Percentiles rank a stretch among this genome's conserved stretches.
These are phyloP conservation scores for Sebastes ruberrimus DNA, from an alignment of 2,797 vertebrate species.

Conservation along the genomic window DNA sequence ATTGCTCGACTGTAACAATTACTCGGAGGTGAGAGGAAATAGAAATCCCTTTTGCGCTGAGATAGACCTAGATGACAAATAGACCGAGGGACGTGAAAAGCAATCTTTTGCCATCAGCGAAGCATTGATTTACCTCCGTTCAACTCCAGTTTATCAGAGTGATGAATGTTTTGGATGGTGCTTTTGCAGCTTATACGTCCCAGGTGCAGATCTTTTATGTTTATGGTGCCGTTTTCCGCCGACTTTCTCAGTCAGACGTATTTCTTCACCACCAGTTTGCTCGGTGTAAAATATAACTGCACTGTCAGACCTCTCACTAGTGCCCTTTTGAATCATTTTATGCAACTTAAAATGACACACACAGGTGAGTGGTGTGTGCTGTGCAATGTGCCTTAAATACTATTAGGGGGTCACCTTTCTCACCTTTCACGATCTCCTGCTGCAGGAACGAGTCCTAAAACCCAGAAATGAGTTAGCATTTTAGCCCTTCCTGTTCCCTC, in stretches of 20 bases:
- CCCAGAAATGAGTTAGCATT: too few species aligned
- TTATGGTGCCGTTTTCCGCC: neutral
- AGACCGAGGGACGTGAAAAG: constrained; percentile 44
- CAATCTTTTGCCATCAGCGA: constrained; percentile 55
- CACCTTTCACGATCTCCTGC: neutral
- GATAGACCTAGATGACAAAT: constrained; percentile 69
- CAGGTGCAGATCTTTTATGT: neutral
- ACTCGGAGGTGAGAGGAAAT: constrained; percentile 66
- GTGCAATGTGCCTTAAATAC: neutral
- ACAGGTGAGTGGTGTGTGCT: neutral
- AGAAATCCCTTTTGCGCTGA: constrained; percentile 54
- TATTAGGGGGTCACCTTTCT: neutral
- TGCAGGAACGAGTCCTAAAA: too few species aligned
- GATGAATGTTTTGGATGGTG: constrained; percentile 10
- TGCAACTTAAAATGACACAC: neutral
- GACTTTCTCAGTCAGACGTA: neutral
- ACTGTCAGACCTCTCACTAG: neutral
- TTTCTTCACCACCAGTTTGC: neutral
- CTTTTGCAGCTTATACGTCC: neutral
- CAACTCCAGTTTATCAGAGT: constrained; percentile 35
- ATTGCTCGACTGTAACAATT: constrained; percentile 67
- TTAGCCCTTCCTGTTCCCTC: too few species aligned
- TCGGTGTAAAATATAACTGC: neutral
- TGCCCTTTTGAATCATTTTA: neutral
- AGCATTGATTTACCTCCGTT: constrained; percentile 53